A percentile compares a stretch with the other conserved stretches of the same genome.
phyloP scores from a whole-genome alignment of 2,888 invertebrate genomes.

The Hofmannophila pseudospretella region DNA sequence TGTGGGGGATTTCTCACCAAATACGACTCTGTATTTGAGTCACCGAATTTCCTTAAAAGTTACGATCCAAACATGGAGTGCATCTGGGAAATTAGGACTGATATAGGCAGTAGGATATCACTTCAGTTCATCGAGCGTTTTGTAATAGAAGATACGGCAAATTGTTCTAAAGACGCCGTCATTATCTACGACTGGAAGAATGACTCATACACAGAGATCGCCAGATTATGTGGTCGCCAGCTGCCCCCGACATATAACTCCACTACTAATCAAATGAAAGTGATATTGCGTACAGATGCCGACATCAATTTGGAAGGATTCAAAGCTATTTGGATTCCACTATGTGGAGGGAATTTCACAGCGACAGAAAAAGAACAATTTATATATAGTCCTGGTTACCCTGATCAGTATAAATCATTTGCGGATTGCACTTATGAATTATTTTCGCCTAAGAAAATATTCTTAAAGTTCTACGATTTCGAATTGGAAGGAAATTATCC shows the following conservation, averaged over 20 bases:
- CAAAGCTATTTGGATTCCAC: constrained; percentile 78
- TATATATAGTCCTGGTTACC: constrained; percentile 87
- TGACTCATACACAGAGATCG: constrained; percentile 71
- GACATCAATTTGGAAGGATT: constrained; percentile 85
- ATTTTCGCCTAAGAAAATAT: constrained; percentile 48
- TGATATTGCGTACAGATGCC: constrained; percentile 84
- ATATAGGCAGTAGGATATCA: constrained; percentile 82
- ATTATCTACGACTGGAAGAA: constrained; percentile 79
- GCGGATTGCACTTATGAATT: constrained; percentile 83
- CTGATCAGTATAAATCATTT: constrained; percentile 76
- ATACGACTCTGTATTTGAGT: constrained; percentile 56
- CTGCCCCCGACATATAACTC: constrained; percentile 78
- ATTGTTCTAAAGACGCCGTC: constrained; percentile 87
- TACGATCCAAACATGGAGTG: constrained; percentile 90
- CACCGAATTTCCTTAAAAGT: constrained; percentile 79
- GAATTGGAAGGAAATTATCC: constrained; percentile 56
- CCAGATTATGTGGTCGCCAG: constrained; percentile 83
- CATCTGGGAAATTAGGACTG: constrained; percentile 83
- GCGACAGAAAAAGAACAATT: constrained; percentile 67
- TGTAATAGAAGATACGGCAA: constrained; percentile 82
- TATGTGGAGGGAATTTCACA: constrained; percentile 84
- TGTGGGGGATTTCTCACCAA: constrained; percentile 83
- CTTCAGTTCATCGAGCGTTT: constrained; percentile 84
- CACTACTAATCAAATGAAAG: constrained; percentile 80
- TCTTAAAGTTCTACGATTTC: constrained; percentile 80